phyloP scores from a whole-genome alignment of 2,797 vertebrate genomes.

The Sebastes miniatus region DNA sequence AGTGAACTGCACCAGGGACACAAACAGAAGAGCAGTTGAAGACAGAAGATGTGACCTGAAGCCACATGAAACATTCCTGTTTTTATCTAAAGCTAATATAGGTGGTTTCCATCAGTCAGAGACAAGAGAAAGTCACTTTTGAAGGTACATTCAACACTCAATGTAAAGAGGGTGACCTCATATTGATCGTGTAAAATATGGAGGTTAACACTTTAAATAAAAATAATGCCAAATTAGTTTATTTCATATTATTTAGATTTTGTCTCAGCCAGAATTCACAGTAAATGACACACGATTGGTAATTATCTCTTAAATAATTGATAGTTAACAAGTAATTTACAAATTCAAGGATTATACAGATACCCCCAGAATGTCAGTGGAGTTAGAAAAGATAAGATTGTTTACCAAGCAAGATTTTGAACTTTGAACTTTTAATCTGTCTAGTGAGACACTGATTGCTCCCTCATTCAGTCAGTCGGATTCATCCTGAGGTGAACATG shows the following conservation, averaged over 20 bases:
- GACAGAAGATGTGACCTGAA: neutral
- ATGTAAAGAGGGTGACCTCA: neutral
- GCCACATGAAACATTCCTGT: neutral
- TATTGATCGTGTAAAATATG: neutral
- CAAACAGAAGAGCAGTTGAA: neutral
- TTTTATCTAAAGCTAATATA: neutral
- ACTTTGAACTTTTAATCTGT: accelerated
- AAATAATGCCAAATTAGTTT: neutral
- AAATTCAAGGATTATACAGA: neutral
- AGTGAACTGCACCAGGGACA: neutral
- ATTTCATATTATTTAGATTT: neutral
- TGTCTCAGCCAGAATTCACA: neutral
- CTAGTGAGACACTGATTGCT: too few relatives aligned
- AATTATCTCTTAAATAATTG: neutral
- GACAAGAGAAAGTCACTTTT: neutral
- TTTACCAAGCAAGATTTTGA: neutral
- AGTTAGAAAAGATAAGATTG: neutral
- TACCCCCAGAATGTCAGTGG: neutral
- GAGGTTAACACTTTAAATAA: neutral
- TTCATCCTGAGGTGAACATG: too few relatives aligned
- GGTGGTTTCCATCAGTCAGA: neutral
- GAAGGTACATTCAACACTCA: neutral
- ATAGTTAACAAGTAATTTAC: neutral
- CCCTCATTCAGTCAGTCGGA: too few relatives aligned
- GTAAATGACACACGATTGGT: neutral